A percentile compares a stretch with the other conserved stretches of the same genome.
Evolutionary conservation across 1,140 invertebrate genomes (phyloP).

Genomic region (Drosophila grimshawi): DNA sequence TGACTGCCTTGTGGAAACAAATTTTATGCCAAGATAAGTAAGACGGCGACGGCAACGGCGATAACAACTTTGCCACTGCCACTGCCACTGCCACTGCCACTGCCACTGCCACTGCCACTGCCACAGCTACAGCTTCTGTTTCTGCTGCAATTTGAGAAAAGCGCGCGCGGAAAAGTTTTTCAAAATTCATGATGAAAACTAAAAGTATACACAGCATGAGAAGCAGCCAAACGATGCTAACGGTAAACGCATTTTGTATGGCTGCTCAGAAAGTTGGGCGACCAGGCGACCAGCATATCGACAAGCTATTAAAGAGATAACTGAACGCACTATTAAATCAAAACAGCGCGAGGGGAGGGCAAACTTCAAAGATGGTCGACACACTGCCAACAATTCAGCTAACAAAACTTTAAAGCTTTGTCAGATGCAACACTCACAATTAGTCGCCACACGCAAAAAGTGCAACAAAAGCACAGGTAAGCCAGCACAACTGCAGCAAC

Average conservation of each 20-base stretch:
- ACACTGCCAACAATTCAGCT: conserved; percentile 18
- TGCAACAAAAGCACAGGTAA: not conserved
- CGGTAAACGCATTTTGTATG: conserved; percentile 41
- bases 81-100: conserved; percentile 21
- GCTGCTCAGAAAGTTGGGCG: conserved; percentile 24
- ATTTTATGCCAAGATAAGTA: conserved; percentile 82
- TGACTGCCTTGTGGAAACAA: conserved; percentile 67
- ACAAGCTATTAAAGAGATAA: conserved; percentile 77
- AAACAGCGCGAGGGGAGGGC: conserved; percentile 30
- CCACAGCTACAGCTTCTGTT: conserved; percentile 24
- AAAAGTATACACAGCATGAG: conserved; percentile 64
- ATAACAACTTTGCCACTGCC: conserved; percentile 58
- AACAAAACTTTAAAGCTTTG: conserved; percentile 32
- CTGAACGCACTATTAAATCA: conserved; percentile 66
- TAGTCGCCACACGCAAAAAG: conserved; percentile 1
- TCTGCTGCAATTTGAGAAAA: conserved; percentile 65
- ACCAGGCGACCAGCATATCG: conserved; percentile 56
- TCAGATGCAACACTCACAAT: conserved; percentile 21
- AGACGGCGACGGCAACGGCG: conserved; percentile 50
- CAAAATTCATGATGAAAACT: conserved; percentile 81
- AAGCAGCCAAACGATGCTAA: conserved; percentile 17
- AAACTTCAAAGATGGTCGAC: not conserved
- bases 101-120: conserved; percentile 30
- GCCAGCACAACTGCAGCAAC: conserved; percentile 3
- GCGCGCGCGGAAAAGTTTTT: conserved; percentile 62